phyloP scores from a whole-genome alignment of 2,797 vertebrate species.

The Chaenodraco wilsoni region DNA sequence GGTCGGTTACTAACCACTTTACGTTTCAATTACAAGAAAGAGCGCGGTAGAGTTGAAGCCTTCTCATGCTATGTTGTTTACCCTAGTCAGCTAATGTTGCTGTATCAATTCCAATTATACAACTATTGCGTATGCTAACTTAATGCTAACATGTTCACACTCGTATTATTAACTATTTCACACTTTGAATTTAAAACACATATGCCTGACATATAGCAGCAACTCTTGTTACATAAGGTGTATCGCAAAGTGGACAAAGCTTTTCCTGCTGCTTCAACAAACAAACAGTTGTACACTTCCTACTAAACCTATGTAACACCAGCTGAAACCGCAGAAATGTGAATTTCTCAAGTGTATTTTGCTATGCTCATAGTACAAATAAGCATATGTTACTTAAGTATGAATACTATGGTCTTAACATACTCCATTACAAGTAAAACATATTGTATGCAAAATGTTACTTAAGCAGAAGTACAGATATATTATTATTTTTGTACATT shows the following conservation, averaged over 20 bases:
- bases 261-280: background rate
- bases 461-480: too few relatives aligned
- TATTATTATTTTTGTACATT: too few relatives aligned
- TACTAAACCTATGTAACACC: background rate
- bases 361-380: background rate
- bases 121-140: background rate
- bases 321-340: background rate
- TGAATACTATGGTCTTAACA: too few relatives aligned
- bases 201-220: background rate
- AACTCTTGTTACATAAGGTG: conserved; percentile 37
- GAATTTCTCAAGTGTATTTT: background rate
- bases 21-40: background rate
- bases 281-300: background rate
- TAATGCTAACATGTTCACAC: background rate
- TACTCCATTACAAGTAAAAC: too few relatives aligned
- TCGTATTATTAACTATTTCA: background rate
- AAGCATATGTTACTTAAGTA: too few relatives aligned
- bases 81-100: background rate
- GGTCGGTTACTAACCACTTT: background rate
- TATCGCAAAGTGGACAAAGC: background rate
- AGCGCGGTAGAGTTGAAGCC: background rate
- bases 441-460: too few relatives aligned
- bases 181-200: background rate
- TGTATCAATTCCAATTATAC: background rate
- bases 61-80: background rate